A percentile compares a stretch with the other conserved stretches of the same genome.
Evolutionary conservation across 2,797 vertebrate genomes (phyloP).

Genomic region (Chelonia mydas): DNA sequence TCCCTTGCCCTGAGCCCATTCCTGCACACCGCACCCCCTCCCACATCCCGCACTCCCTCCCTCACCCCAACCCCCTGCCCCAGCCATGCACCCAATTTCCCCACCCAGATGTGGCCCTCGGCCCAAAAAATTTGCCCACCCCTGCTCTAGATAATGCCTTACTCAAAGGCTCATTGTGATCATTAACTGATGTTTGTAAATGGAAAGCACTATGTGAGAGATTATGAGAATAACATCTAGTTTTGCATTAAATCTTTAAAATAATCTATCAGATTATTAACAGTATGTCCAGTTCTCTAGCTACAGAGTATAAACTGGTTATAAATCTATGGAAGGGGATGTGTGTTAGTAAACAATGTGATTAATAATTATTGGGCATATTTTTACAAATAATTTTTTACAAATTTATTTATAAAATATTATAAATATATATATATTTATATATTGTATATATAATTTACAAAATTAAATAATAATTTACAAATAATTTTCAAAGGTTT

Average conservation of each 20-base stretch:
- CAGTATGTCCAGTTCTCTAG: neutral
- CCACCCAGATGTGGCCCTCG: too few relatives aligned
- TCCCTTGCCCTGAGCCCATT: too few relatives aligned
- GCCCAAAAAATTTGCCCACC: too few relatives aligned
- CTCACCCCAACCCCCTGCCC: too few relatives aligned
- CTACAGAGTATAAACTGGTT: neutral
- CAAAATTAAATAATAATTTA: too few relatives aligned
- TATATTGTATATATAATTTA: too few relatives aligned
- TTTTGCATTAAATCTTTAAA: neutral
- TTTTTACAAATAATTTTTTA: neutral
- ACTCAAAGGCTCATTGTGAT: neutral
- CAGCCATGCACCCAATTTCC: too few relatives aligned
- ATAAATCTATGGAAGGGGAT: neutral
- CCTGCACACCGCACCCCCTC: too few relatives aligned
- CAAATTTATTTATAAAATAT: too few relatives aligned
- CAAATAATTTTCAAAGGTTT: neutral
- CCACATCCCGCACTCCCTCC: too few relatives aligned
- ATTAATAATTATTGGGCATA: neutral
- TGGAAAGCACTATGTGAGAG: neutral
- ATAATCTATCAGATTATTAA: neutral
- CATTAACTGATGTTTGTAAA: neutral
- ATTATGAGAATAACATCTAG: neutral
- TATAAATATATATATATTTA: too few relatives aligned
- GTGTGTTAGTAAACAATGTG: neutral
- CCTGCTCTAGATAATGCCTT: neutral